Percentiles rank a stretch among this genome's conserved stretches.
Evolutionary conservation across 2,888 invertebrate species (phyloP).

Genomic region (Candidula unifasciata): DNA sequence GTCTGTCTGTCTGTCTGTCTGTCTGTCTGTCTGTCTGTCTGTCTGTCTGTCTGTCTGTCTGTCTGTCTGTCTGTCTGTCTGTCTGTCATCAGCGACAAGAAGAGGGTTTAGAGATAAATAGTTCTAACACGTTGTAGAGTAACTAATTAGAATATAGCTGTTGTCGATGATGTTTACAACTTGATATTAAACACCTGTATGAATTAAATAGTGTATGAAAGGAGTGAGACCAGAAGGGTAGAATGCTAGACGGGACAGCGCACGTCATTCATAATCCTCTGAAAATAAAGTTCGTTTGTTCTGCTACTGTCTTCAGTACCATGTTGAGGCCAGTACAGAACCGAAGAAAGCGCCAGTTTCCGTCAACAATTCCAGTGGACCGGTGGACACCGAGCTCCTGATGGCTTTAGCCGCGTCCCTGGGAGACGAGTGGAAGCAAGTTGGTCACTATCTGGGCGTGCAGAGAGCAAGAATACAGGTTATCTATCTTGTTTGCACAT

Average conservation of each 20-base stretch:
- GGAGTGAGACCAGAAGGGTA: too few relatives aligned
- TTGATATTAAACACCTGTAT: not conserved
- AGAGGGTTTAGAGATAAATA: too few relatives aligned
- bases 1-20: too few relatives aligned
- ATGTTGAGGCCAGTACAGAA: slow-evolving; percentile 61
- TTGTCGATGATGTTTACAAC: too few relatives aligned
- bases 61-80: not conserved
- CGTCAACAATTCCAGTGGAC: slow-evolving; percentile 62
- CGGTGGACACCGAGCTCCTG: slow-evolving; percentile 66
- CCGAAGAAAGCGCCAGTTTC: slow-evolving; percentile 65
- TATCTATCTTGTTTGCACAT: slow-evolving; percentile 5
- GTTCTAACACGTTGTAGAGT: too few relatives aligned
- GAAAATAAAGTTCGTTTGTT: too few relatives aligned
- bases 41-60: too few relatives aligned
- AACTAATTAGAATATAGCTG: too few relatives aligned
- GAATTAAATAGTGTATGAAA: too few relatives aligned
- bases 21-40: too few relatives aligned
- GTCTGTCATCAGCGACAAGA: too few relatives aligned
- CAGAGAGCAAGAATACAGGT: slow-evolving; percentile 67
- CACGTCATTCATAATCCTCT: not conserved
- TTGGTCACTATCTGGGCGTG: slow-evolving; percentile 70
- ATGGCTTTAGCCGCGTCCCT: slow-evolving; percentile 67
- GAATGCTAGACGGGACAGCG: too few relatives aligned
- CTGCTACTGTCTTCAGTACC: slow-evolving; percentile 58
- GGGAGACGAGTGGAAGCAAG: slow-evolving; percentile 72